Conservation (phyloP, 2,888 invertebrate genomes). For the Zhuqinia jingwanae region DNA sequence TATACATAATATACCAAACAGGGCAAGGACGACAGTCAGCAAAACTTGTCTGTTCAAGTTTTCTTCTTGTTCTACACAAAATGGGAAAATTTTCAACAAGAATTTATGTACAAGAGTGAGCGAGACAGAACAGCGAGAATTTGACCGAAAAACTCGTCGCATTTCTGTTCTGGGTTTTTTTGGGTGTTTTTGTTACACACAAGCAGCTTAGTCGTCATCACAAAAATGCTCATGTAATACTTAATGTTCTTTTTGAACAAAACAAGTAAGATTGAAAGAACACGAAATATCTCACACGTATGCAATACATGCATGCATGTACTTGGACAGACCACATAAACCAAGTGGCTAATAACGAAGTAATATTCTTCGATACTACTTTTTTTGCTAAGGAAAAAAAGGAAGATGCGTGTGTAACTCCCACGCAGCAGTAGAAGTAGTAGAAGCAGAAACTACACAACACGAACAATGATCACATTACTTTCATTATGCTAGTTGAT, state of each 20-base stretch:
- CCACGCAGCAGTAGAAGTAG: constrained; percentile 2
- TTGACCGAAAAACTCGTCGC: not conserved
- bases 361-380: constrained; percentile 18
- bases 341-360: not conserved
- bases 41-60: constrained; percentile 41
- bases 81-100: constrained; percentile 44
- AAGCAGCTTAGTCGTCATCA: not conserved
- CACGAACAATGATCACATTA: constrained; percentile 40
- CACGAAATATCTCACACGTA: not conserved
- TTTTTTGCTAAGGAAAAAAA: too few relatives aligned
- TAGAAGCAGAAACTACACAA: too few relatives aligned
- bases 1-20: not conserved
- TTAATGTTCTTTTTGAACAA: not conserved
- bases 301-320: too few relatives aligned
- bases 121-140: not conserved
- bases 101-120: constrained; percentile 8
- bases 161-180: not conserved
- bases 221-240: not conserved
- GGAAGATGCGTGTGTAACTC: constrained; percentile 39
- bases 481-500: constrained; percentile 19
- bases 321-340: constrained; percentile 14
- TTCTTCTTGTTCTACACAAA: constrained; percentile 14
- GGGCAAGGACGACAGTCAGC: not conserved
- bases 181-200: not conserved
- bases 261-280: not conserved